Evolutionary conservation across 2,797 vertebrate species (phyloP), one percentile per base, ranked within the genome.

Genomic region (Erethizon dorsatum): DNA sequence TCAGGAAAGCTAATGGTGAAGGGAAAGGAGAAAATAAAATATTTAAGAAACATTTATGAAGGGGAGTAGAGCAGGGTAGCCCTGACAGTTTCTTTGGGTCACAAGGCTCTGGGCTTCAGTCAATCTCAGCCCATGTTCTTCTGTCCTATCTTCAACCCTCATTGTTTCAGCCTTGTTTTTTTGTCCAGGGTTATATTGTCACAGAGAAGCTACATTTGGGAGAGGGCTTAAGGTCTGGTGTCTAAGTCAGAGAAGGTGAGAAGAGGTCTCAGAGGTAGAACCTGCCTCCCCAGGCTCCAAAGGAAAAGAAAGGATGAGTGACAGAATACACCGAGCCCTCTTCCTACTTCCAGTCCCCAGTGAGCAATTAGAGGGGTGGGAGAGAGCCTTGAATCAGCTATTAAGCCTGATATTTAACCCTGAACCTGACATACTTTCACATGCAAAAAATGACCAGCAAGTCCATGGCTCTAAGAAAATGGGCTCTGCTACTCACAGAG

Each of bases 151-250:
- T 56, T 90, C n/a, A 17, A 0, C 17, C 8, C 18, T 20, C 3
- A 45, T 31, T 54, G 12, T 31, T 33, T 91, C 83, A 8, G 1
- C n/a, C 6, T n/a, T 28, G 2, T 45, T 45, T 61, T 24, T 56
- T 87, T 77, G 15, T 88, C 33, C 73, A 52, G 37, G 5, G 22
- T 52, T 45, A 31, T 79, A 26, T 18, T 50, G 4, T 47, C 0
- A 0, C 0, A 20, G 8, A 90, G 54, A 71, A 65, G 22, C 3
- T 52, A 33, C 26, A 0, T 11, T 31, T 3, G 17, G 13, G 2
- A 37, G 18, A 13, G 2, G 63, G 12, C 26, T 77, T 7, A 28
- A n/a, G 11, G n/a, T 33, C 63, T 88, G 41, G 8, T 52, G 31
- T 12, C 69, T 83, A 63, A 82, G 41, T 56, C 28, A 24, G 26